Percentiles rank a stretch among this genome's conserved stretches.
Evolutionary conservation across 2,797 vertebrate genomes (phyloP).

Genomic region (Sebastiscus tertius): DNA sequence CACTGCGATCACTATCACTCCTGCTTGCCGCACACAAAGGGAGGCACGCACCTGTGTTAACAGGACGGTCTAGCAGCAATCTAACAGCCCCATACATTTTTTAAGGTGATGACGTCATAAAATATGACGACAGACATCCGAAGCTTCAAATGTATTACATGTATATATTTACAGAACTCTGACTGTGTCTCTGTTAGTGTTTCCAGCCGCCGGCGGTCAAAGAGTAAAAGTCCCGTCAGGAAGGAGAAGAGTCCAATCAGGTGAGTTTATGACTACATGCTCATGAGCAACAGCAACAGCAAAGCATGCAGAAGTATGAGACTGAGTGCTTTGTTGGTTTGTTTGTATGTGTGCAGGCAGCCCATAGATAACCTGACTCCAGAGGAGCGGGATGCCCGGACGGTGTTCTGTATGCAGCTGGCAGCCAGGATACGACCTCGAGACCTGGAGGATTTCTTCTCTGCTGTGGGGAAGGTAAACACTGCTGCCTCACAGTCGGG

Average conservation of each 20-base stretch:
- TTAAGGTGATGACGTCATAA: no score
- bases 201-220: slow-evolving; percentile 86
- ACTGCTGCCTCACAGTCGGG: neutral
- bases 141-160: no score
- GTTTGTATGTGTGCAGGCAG: slow-evolving; percentile 76
- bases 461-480: slow-evolving; percentile 93
- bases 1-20: no score
- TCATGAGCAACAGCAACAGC: neutral
- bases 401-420: slow-evolving; percentile 98
- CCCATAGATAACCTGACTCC: slow-evolving; percentile 95
- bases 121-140: no score
- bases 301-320: neutral
- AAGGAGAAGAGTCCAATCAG: slow-evolving; percentile 95
- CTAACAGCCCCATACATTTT: no score
- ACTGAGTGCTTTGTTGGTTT: neutral
- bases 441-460: slow-evolving; percentile 98
- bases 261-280: neutral
- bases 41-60: no score
- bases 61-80: no score
- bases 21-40: no score
- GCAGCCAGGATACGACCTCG: slow-evolving; percentile 94
- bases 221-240: slow-evolving; percentile 93
- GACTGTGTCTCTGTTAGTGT: neutral
- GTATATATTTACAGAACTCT: neutral
- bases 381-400: slow-evolving; percentile 95